Percentiles rank a stretch among this genome's conserved stretches.
phyloP scores from a whole-genome alignment of 2,888 invertebrate genomes.

The Phalangium opilio region DNA sequence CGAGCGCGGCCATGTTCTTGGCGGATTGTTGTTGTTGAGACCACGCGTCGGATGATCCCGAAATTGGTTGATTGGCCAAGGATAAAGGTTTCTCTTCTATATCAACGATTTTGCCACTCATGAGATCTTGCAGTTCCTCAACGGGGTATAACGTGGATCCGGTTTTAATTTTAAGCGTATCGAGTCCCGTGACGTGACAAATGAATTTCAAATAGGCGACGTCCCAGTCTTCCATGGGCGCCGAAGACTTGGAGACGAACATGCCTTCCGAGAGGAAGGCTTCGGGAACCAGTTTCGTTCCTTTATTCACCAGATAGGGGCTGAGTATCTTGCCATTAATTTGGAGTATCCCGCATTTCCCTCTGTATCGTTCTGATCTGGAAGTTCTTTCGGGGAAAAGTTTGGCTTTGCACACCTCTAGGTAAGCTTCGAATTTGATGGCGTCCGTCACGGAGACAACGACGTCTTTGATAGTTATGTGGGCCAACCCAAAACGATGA shows the following conservation, averaged over 20 bases:
- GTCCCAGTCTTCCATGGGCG: slow-evolving; percentile 54
- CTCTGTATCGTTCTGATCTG: neutral
- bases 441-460: slow-evolving; percentile 78
- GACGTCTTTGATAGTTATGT: slow-evolving; percentile 72
- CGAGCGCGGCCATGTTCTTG: no score
- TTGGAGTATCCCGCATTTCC: slow-evolving; percentile 13
- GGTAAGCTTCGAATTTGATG: slow-evolving; percentile 68
- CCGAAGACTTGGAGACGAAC: slow-evolving; percentile 11
- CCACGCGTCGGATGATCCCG: no score
- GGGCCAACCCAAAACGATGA: slow-evolving; percentile 69
- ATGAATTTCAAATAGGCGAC: slow-evolving; percentile 82
- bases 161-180: slow-evolving; percentile 7
- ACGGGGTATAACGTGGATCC: slow-evolving; percentile 7
- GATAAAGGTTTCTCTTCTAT: no score
- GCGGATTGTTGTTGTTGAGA: no score
- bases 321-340: slow-evolving; percentile 8
- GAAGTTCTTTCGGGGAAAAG: slow-evolving; percentile 2
- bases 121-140: slow-evolving; percentile 10
- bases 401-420: slow-evolving; percentile 51
- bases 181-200: slow-evolving; percentile 70
- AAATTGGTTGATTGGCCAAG: no score
- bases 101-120: slow-evolving; percentile 7
- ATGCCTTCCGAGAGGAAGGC: neutral
- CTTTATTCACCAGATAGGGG: slow-evolving; percentile 12
- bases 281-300: slow-evolving; percentile 16